These are phyloP conservation scores for Shinisaurus crocodilurus DNA, from an alignment of 2,113 vertebrate species.

Conservation along the genomic window DNA sequence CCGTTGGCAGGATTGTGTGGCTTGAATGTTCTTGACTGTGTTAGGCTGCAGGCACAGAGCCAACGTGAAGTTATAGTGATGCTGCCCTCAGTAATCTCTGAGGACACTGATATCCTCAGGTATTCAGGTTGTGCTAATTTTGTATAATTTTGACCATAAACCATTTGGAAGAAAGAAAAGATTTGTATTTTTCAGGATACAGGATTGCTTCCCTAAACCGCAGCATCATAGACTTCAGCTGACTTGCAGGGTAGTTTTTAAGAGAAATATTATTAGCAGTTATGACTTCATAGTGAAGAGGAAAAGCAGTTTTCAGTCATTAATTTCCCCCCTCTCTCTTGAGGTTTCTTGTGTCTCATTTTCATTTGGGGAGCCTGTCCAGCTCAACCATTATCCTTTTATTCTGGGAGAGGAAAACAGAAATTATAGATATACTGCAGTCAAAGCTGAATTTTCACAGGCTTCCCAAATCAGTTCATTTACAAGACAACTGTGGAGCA, in stretches of 20 bases:
- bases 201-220: background rate
- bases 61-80: background rate
- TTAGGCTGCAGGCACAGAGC: background rate
- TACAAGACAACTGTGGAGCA: slow-evolving; percentile 36
- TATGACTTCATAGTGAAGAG: slow-evolving; percentile 2
- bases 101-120: background rate
- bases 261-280: background rate
- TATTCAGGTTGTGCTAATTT: background rate
- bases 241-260: background rate
- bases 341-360: background rate
- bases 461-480: slow-evolving; percentile 34
- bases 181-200: background rate
- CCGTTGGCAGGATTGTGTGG: background rate
- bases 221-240: background rate
- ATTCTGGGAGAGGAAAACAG: slow-evolving; percentile 19
- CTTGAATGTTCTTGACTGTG: background rate
- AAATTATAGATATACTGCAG: slow-evolving; percentile 21
- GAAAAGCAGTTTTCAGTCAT: background rate
- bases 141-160: background rate
- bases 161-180: background rate
- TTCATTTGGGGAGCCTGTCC: background rate
- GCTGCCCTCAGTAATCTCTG: background rate
- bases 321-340: background rate
- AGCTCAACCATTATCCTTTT: slow-evolving; percentile 19
- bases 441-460: slow-evolving; percentile 35